Base-by-base conservation (phyloP, 1,140 invertebrate genomes). In the Probaryconus sp. region DNA sequence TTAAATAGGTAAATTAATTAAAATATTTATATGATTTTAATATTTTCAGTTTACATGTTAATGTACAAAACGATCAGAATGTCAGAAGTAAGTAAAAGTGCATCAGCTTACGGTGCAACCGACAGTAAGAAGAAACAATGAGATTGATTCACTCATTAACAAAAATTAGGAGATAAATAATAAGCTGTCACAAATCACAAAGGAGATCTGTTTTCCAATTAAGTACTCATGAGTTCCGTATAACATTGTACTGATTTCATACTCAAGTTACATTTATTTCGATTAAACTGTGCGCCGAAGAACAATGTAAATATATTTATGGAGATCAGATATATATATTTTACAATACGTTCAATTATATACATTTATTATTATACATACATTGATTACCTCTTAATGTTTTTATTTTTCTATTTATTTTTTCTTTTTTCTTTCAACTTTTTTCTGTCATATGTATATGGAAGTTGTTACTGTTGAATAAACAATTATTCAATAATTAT, bases 81-180 rank as follows among this genome's bases (percentile, higher is more conserved):
- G 90, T 94, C 94, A 0, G 92, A 95, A 83, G 95, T 96, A 68
- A 94, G 92, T 76, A 94, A 95, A 82, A 91, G 91, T 31, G 96
- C 94, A 7, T 93, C 91, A 24, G 28, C 71, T n/a, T 95, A 96
- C 81, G 94, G 94, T 17, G 83, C 87, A 31, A 85, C 63, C 1
- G 75, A 83, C 3, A 48, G 58, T 5, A 81, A 79, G 24, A 82
- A 81, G 65, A 53, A 56, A 56, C 77, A 80, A 55, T 83, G 75
- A 81, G 43, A 60, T 40, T 48, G 1, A 63, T 20, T 68, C 6
- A 4, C 3, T 47, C 30, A 40, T 38, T n/a, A 17, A 17, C 16
- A 10, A 48, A 47, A 42, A 58, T 71, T 67, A 53, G 40, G 55
- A 48, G 16, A 42, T 9, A 18, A 64, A n/a, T n/a, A 38, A 43